A percentile compares a stretch with the other conserved stretches of the same genome.
Evolutionary conservation across 2,797 vertebrate species (phyloP).

Genomic region (Pelochelys cantorii): DNA sequence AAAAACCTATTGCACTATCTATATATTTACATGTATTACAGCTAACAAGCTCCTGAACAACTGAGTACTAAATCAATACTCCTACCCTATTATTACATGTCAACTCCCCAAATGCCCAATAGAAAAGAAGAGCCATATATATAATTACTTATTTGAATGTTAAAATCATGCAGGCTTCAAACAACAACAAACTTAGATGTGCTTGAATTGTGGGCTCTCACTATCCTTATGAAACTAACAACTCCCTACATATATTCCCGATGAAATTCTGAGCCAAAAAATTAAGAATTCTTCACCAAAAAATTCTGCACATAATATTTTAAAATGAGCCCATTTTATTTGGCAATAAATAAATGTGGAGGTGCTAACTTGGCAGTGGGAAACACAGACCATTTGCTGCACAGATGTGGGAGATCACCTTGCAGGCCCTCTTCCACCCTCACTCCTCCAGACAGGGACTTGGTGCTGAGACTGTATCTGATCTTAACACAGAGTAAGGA

Average conservation of each 20-base stretch:
- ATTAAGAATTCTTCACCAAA: too few species aligned
- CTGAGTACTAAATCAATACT: not conserved
- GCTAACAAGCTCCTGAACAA: constrained; percentile 16
- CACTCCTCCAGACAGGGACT: too few species aligned
- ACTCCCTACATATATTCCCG: not conserved
- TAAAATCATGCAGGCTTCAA: not conserved
- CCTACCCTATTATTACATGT: not conserved
- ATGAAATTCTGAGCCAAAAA: too few species aligned
- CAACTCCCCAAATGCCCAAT: constrained; percentile 15
- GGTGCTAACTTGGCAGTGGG: too few species aligned
- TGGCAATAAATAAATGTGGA: too few species aligned
- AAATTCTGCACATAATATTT: too few species aligned
- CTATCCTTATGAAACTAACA: not conserved
- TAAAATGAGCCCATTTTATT: too few species aligned
- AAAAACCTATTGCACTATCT: not conserved
- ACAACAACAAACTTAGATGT: not conserved
- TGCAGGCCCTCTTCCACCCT: too few species aligned
- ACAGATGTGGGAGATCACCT: too few species aligned
- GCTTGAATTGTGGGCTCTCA: not conserved
- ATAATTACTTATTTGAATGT: not conserved
- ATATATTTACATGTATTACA: constrained; percentile 26
- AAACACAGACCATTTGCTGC: too few species aligned
- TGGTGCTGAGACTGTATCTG: too few species aligned
- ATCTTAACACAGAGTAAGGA: too few species aligned
- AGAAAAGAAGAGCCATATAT: not conserved